phyloP scores from a whole-genome alignment of 1,140 invertebrate species.

The Ceratosolen fusciceps region DNA sequence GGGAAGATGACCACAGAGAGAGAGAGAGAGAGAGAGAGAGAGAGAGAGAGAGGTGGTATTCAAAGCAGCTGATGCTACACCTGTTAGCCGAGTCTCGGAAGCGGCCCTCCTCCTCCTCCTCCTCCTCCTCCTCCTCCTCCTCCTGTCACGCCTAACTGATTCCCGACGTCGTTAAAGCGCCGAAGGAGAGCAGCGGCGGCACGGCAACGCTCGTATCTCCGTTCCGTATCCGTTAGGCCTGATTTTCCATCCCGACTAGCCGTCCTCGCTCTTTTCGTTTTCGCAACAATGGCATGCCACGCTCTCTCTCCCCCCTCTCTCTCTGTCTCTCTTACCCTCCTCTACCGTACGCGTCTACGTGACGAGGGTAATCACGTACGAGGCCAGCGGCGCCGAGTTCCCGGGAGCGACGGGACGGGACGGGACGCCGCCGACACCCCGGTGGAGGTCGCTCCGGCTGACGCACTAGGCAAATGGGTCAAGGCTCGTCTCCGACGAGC shows the following conservation, averaged over 20 bases:
- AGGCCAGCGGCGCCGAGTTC: no score
- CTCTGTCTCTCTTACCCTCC: no score
- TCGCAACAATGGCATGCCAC: background rate
- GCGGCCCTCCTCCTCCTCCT: no score
- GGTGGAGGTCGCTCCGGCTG: background rate
- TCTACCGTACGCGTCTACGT: no score
- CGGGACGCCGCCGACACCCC: no score
- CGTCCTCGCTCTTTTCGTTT: slow-evolving; percentile 8
- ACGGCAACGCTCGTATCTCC: no score
- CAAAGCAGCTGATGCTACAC: slow-evolving; percentile 8
- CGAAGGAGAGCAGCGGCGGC: slow-evolving; percentile 8
- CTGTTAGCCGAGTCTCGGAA: slow-evolving; percentile 7
- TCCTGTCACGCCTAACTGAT: slow-evolving; percentile 36
- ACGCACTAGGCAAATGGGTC: slow-evolving; percentile 22
- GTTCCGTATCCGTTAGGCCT: slow-evolving; percentile 44
- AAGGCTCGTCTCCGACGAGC: no score
- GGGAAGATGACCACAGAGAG: no score
- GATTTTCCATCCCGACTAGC: background rate
- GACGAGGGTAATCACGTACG: no score
- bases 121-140: no score
- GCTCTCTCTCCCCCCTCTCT: no score
- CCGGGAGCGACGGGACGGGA: background rate
- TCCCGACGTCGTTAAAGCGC: slow-evolving; percentile 20
- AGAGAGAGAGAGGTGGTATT: background rate
- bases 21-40: no score